Evolutionary conservation across 2,888 invertebrate species (phyloP).

Genomic region (Thera britannica): DNA sequence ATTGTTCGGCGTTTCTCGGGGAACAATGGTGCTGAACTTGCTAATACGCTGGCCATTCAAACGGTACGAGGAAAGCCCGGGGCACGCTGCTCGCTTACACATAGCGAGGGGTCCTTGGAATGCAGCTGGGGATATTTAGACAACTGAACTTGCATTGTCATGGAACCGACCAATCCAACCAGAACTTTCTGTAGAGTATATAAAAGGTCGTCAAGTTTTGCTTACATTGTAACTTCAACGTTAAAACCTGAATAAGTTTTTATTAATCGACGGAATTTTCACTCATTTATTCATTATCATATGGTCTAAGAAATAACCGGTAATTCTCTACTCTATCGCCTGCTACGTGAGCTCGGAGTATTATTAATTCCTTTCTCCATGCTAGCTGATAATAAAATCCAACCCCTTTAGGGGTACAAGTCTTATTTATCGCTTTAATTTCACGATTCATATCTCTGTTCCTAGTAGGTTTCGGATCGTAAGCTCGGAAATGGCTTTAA

Average conservation of each 20-base stretch:
- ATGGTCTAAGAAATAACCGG: slow-evolving; percentile 3
- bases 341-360: slow-evolving; percentile 8
- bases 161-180: not conserved
- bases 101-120: slow-evolving; percentile 10
- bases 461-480: slow-evolving; percentile 26
- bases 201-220: not conserved
- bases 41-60: slow-evolving; percentile 41
- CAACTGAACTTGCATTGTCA: slow-evolving; percentile 21
- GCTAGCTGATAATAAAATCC: slow-evolving; percentile 49
- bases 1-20: slow-evolving; percentile 49
- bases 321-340: slow-evolving; percentile 2
- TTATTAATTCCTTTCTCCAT: slow-evolving; percentile 14
- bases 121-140: slow-evolving; percentile 35
- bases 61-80: slow-evolving; percentile 27
- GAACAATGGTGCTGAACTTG: slow-evolving; percentile 45
- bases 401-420: slow-evolving; percentile 21
- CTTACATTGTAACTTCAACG: not conserved
- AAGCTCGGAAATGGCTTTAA: slow-evolving; percentile 31
- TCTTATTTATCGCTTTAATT: slow-evolving; percentile 34
- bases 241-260: not conserved
- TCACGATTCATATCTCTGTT: slow-evolving; percentile 30
- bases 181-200: not conserved
- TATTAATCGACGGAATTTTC: not conserved
- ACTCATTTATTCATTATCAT: not conserved
- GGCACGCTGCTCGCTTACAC: slow-evolving; percentile 8